Conservation (phyloP, 2,113 vertebrate genomes). For the Triplophysa siluroides region DNA sequence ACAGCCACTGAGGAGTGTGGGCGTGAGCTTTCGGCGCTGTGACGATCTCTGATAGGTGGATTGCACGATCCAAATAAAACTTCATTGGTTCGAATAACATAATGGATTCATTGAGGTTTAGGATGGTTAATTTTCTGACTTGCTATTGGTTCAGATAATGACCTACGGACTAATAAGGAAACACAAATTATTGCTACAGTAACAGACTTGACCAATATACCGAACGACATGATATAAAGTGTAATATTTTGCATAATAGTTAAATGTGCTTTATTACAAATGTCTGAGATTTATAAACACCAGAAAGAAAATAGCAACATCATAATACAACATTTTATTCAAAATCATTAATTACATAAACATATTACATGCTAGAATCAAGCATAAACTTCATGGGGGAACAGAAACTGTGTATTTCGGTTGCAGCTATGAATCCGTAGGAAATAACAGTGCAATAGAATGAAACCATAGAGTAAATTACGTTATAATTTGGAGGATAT, state of each 20-base stretch:
- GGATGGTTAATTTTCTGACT: not conserved
- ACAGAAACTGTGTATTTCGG: not conserved
- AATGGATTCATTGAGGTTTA: constrained; percentile 44
- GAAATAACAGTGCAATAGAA: not conserved
- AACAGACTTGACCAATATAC: not conserved
- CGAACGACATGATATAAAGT: no score
- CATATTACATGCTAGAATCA: not conserved
- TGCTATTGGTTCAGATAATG: constrained; percentile 28
- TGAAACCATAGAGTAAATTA: not conserved
- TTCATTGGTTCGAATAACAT: constrained; percentile 2
- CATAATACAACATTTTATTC: no score
- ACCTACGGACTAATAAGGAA: not conserved
- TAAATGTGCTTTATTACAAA: no score
- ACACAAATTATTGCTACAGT: not conserved
- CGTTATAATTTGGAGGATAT: not conserved
- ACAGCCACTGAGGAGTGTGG: constrained; percentile 42
- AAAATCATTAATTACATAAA: not conserved
- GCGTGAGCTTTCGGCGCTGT: constrained; percentile 34
- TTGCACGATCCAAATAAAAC: constrained; percentile 5
- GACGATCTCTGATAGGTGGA: constrained; percentile 57
- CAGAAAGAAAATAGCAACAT: no score
- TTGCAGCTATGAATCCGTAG: not conserved
- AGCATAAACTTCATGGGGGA: not conserved
- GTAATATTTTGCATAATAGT: no score
- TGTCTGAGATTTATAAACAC: no score